phyloP scores from a whole-genome alignment of 2,113 vertebrate genomes.

The Ellobius talpinus region DNA sequence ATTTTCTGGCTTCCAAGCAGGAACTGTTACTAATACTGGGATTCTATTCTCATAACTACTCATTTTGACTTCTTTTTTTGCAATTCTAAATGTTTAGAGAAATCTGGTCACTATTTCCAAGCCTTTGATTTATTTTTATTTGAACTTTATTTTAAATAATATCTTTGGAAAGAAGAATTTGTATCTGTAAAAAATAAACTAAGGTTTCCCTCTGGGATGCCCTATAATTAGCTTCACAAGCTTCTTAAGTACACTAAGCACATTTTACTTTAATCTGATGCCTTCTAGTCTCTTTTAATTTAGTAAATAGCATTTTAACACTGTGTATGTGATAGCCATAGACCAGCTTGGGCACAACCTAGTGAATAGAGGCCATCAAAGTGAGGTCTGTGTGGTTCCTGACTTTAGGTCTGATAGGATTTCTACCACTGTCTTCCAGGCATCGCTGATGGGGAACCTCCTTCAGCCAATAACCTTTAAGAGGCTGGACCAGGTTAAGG shows the following conservation, averaged over 20 bases:
- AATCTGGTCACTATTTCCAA: conserved; percentile 17
- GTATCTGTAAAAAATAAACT: background rate
- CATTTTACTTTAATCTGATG: conserved; percentile 19
- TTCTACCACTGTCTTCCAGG: background rate
- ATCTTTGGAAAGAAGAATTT: conserved; percentile 17
- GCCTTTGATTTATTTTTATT: conserved; percentile 8
- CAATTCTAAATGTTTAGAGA: background rate
- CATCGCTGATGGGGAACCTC: background rate
- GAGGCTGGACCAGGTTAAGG: no score
- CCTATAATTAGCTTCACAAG: conserved; percentile 18
- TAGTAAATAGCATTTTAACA: background rate
- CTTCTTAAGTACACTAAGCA: background rate
- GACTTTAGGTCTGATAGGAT: background rate
- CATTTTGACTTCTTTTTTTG: conserved; percentile 17
- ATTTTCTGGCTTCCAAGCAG: background rate
- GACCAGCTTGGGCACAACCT: background rate
- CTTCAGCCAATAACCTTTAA: no score
- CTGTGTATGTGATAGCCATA: background rate
- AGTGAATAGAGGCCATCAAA: accelerated
- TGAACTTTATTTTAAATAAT: conserved; percentile 49
- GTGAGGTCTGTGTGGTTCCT: background rate
- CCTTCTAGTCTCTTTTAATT: background rate
- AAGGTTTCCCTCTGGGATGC: background rate
- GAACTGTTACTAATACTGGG: background rate
- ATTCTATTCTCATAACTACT: background rate